Evolutionary conservation across 2,888 invertebrate species (phyloP).

Genomic region (Lacanobia wlatinum): DNA sequence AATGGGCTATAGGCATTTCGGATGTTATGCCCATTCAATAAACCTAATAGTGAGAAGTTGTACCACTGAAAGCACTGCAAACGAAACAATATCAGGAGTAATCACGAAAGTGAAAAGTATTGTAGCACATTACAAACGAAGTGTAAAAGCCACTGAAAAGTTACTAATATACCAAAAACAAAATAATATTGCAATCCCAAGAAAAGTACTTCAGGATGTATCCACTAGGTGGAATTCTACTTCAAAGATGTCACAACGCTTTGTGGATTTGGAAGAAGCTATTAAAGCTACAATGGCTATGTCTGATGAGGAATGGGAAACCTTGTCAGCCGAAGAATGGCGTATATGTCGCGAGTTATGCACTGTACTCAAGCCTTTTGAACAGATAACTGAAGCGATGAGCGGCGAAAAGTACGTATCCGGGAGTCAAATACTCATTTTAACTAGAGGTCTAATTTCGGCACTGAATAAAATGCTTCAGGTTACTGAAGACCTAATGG

Average conservation of each 20-base stretch:
- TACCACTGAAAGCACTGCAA: constrained; percentile 34
- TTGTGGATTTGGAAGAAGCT: constrained; percentile 30
- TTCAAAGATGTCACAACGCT: constrained; percentile 31
- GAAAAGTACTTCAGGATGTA: constrained; percentile 39
- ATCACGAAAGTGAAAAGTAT: constrained; percentile 34
- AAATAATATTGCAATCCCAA: constrained; percentile 28
- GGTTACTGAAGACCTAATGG: no score
- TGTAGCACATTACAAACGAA: constrained; percentile 44
- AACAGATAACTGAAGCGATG: constrained; percentile 39
- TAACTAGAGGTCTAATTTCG: no score
- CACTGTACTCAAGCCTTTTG: constrained; percentile 34
- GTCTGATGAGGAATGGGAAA: constrained; percentile 32
- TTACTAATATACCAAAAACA: constrained; percentile 39
- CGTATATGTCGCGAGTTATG: constrained; percentile 37
- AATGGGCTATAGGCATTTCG: constrained; percentile 33
- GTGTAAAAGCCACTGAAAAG: constrained; percentile 40
- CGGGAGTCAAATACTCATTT: no score
- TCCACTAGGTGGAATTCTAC: constrained; percentile 38
- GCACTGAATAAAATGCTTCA: no score
- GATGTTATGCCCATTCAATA: constrained; percentile 27
- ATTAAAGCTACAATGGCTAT: constrained; percentile 35
- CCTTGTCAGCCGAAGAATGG: constrained; percentile 33
- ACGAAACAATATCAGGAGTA: constrained; percentile 11
- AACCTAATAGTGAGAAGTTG: constrained; percentile 25
- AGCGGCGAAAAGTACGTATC: constrained; percentile 36